Evolutionary conservation across 1,140 invertebrate genomes (phyloP).

Genomic region (Drosophila sproati): DNA sequence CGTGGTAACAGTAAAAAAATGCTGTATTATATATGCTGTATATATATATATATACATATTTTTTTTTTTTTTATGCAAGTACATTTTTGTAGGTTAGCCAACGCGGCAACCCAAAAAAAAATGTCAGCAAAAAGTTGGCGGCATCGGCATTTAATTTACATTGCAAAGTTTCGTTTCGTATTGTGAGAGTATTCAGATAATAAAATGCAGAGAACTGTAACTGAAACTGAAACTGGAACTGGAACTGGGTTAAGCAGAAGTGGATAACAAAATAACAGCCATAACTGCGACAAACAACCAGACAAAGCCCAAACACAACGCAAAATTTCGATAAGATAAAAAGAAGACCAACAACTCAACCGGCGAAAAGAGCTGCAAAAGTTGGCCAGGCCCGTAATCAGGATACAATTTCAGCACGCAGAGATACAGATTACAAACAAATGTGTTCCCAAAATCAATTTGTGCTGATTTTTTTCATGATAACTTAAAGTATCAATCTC

Average conservation of each 20-base stretch:
- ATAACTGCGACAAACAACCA: slow-evolving; percentile 28
- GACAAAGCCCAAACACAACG: slow-evolving; percentile 22
- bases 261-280: slow-evolving; percentile 34
- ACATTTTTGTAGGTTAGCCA: slow-evolving; percentile 26
- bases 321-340: slow-evolving; percentile 63
- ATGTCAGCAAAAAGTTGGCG: slow-evolving; percentile 69
- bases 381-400: slow-evolving; percentile 52
- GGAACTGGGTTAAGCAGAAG: slow-evolving; percentile 71
- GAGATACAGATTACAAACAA: background rate
- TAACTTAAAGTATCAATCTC: background rate
- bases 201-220: slow-evolving; percentile 57
- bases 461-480: background rate
- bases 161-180: slow-evolving; percentile 71
- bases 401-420: slow-evolving; percentile 12
- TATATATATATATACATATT: background rate
- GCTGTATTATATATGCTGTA: slow-evolving; percentile 9
- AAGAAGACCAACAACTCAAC: slow-evolving; percentile 17
- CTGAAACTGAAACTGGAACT: slow-evolving; percentile 34
- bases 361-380: slow-evolving; percentile 34
- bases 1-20: slow-evolving; percentile 58
- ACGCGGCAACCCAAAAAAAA: slow-evolving; percentile 25
- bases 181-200: slow-evolving; percentile 64
- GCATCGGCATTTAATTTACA: slow-evolving; percentile 79
- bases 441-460: background rate
- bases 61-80: slow-evolving; percentile 27